Evolutionary conservation across 2,797 vertebrate genomes (phyloP).

Genomic region (Hippoglossus hippoglossus): DNA sequence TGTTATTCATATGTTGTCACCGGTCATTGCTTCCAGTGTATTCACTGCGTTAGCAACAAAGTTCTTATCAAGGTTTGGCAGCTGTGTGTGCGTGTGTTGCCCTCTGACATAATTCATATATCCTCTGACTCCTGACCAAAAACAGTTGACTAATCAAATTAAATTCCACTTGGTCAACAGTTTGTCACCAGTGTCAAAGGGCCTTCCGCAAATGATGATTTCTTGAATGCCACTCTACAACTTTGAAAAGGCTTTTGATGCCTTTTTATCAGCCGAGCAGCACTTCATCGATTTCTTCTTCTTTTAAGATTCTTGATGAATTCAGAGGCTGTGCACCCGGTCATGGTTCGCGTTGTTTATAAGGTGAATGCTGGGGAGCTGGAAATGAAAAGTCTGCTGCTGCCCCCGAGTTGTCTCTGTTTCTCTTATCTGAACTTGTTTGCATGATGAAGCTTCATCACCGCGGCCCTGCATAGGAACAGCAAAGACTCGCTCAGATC

Average conservation of each 20-base stretch:
- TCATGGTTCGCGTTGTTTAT: not conserved
- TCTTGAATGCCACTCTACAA: slow-evolving; percentile 2
- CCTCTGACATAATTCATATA: not conserved
- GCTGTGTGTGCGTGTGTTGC: not conserved
- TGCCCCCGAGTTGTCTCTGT: not conserved
- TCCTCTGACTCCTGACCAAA: slow-evolving; percentile 11
- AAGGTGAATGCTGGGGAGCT: not conserved
- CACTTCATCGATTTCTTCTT: not conserved
- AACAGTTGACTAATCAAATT: slow-evolving; percentile 48
- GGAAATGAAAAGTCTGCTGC: not conserved
- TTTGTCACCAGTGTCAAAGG: slow-evolving; percentile 14
- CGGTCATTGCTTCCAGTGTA: not conserved
- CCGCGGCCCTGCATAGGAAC: not conserved
- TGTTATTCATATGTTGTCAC: not conserved
- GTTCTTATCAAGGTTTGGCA: not conserved
- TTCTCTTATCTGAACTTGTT: not conserved
- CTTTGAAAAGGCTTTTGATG: not conserved
- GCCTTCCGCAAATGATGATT: slow-evolving; percentile 45
- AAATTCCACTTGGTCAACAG: slow-evolving; percentile 45
- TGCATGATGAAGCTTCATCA: not conserved
- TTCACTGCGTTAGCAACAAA: not conserved
- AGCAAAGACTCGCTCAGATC: not conserved
- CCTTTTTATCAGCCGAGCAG: not conserved
- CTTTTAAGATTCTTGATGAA: not conserved
- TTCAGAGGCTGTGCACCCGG: not conserved